Conservation (phyloP, 2,113 vertebrate species). For the Chloroceryle aenea region DNA sequence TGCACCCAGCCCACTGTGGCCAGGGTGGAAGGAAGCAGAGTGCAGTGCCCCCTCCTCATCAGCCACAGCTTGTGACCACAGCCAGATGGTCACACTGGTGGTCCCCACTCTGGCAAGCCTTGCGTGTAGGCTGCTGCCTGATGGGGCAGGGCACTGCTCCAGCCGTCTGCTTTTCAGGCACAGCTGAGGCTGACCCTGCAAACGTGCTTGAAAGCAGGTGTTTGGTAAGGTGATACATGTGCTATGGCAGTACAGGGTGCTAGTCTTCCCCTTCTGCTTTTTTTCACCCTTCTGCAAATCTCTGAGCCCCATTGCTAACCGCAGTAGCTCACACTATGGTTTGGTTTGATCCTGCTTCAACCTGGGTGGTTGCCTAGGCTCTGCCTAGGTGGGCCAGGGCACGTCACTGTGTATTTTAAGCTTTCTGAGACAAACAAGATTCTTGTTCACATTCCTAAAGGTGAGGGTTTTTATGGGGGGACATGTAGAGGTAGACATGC, state of each 20-base stretch:
- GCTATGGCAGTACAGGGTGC: not conserved
- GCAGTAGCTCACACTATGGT: accelerated
- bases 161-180: not conserved
- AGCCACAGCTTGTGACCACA: accelerated
- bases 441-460: not conserved
- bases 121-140: not conserved
- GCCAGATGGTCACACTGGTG: accelerated
- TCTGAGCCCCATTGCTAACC: accelerated
- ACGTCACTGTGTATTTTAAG: not conserved
- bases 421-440: not conserved
- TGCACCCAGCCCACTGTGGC: not conserved
- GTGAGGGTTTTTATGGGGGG: not conserved
- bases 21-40: not conserved
- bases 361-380: too few relatives aligned
- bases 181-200: not conserved
- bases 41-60: not conserved
- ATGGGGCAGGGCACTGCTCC: not conserved
- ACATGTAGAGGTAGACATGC: not conserved
- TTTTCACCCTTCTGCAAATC: not conserved
- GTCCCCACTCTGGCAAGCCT: not conserved
- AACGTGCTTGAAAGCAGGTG: not conserved
- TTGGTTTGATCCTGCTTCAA: not conserved
- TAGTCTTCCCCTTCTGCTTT: not conserved
- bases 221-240: not conserved
- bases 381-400: accelerated